Evolutionary conservation across 1,140 invertebrate genomes (phyloP).

Genomic region (Apis cerana): DNA sequence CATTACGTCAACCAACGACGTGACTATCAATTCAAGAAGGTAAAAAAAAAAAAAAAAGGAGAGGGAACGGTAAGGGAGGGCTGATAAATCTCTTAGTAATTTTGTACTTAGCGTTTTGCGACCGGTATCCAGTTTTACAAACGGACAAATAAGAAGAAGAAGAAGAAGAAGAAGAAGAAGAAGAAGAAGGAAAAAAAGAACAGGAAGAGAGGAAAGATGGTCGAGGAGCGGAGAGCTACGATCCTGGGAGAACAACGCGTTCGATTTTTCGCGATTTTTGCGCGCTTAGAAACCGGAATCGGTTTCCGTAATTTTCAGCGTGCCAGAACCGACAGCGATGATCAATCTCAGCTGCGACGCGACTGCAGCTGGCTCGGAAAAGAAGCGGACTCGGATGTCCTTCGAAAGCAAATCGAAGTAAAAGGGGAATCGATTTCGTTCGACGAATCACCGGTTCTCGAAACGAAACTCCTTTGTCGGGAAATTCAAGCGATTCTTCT

Average conservation of each 20-base stretch:
- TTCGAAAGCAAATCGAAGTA: slow-evolving; percentile 18
- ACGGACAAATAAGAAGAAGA: not conserved
- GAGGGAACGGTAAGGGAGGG: not conserved
- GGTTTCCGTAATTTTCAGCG: slow-evolving; percentile 44
- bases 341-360: slow-evolving; percentile 47
- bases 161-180: too few relatives aligned
- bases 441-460: not conserved
- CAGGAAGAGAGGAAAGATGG: not conserved
- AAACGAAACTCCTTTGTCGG: not conserved
- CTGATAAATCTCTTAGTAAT: not conserved
- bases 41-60: not conserved
- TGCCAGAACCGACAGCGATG: slow-evolving; percentile 33
- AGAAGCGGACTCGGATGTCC: slow-evolving; percentile 17
- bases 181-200: not conserved
- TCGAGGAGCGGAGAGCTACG: not conserved
- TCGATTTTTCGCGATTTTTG: slow-evolving; percentile 38
- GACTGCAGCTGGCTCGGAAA: slow-evolving; percentile 14
- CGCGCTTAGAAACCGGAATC: slow-evolving; percentile 44
- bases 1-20: not conserved
- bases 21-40: slow-evolving; percentile 2
- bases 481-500: not conserved
- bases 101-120: slow-evolving; percentile 26
- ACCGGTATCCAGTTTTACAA: not conserved
- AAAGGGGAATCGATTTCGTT: slow-evolving; percentile 23
- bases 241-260: not conserved